Percentiles rank a stretch among this genome's conserved stretches.
Evolutionary conservation across 2,888 invertebrate species (phyloP).

Genomic region (Branchellion lobata): DNA sequence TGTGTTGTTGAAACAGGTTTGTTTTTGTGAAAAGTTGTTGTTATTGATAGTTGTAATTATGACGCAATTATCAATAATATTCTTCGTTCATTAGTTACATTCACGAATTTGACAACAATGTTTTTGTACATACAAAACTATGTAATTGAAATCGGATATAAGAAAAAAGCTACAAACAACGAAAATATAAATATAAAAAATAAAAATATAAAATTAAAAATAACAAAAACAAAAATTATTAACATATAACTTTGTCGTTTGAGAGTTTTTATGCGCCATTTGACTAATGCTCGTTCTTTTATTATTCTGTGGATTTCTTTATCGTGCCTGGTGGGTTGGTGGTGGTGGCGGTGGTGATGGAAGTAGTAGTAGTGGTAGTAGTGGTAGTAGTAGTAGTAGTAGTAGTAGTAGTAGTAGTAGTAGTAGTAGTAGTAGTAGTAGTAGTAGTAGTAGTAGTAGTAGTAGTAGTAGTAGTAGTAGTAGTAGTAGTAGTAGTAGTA

Average conservation of each 20-base stretch:
- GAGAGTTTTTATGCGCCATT: conserved; percentile 2
- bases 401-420: conserved; percentile 43
- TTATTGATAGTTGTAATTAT: too few species aligned
- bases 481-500: conserved; percentile 40
- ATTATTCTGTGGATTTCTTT: neutral
- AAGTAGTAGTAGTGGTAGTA: neutral
- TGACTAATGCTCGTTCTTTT: conserved; percentile 1
- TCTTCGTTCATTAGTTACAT: too few species aligned
- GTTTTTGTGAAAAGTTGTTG: too few species aligned
- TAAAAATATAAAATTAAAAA: neutral
- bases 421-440: conserved; percentile 43
- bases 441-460: conserved; percentile 39
- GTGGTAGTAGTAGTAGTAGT: conserved; percentile 27
- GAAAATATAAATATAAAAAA: neutral
- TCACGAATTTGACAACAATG: too few species aligned
- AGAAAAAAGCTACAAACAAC: too few species aligned
- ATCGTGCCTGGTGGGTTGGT: too few species aligned
- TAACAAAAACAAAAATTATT: neutral
- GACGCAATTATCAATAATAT: too few species aligned
- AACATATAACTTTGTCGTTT: neutral
- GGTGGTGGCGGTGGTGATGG: neutral
- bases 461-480: conserved; percentile 41
- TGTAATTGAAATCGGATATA: too few species aligned
- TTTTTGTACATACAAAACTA: too few species aligned
- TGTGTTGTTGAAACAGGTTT: too few species aligned